Evolutionary conservation across 2,888 invertebrate species (phyloP), one percentile per base, ranked within the genome.

Genomic region (Oeneis ivallda): DNA sequence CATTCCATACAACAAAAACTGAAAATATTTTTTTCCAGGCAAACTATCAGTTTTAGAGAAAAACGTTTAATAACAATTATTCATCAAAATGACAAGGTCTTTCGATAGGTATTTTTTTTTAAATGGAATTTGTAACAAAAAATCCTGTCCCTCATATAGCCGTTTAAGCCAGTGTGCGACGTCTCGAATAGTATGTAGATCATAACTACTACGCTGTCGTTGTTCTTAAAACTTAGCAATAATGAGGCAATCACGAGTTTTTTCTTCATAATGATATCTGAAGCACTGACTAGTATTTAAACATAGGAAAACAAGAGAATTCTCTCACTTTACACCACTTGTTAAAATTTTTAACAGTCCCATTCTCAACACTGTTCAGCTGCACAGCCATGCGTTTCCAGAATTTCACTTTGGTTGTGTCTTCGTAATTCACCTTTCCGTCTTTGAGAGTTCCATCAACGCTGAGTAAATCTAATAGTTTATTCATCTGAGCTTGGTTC

Each of bases 281-380:
- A 8, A 15, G 15, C 47, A 47, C 19, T 26, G 26, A 50, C 13
- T 50, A 50, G 50, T 5, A 50, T 50, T 26, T 13, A 11, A 50
- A 13, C 26, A 50, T 26, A 50, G 50, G 11, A 57, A 57, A 43
- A 41, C 41, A 43, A 41, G 41, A 13, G 19, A 45, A 13, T 57
- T 59, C 53, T 13, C 60, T 60, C 39, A 60, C 60, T 60, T 60
- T 60, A 50, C 60, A 39, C 60, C 60, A 60, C 39, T 60, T 60
- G 39, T 50, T 11, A 26, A n/a, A 50, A 6, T 37, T 37, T 17
- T 60, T 60, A 39, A 34, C 37, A 39, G 39, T 50, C 1, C 60
- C 60, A 50, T 50, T 50, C 50, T 60, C 50, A 39, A 60, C 50
- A 41, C 17, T 32, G 41, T 60, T 60, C 9, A 60, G 50, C 19